These are phyloP conservation scores for Ophraella communa DNA, from an alignment of 2,888 invertebrate genomes.

Conservation along the genomic window DNA sequence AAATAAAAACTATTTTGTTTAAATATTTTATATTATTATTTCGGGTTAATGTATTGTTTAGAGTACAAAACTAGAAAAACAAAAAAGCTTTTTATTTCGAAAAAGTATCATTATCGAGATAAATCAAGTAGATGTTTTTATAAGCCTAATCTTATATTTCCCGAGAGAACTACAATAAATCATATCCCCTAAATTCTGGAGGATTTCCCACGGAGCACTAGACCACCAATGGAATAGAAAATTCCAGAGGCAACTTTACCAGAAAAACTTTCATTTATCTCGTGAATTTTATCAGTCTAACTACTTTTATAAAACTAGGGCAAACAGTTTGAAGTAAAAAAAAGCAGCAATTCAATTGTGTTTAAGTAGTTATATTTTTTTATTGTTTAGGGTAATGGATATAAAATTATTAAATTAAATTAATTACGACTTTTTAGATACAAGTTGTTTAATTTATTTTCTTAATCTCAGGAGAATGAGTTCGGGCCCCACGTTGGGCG, in stretches of 20 bases:
- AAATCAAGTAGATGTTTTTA: slow-evolving; percentile 24
- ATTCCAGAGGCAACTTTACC: background rate
- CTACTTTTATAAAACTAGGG: background rate
- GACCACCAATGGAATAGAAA: slow-evolving; percentile 4
- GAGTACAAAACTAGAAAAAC: background rate
- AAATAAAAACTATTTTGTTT: too few relatives aligned
- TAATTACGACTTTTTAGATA: too few relatives aligned
- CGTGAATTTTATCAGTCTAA: background rate
- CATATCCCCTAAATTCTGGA: slow-evolving; percentile 16
- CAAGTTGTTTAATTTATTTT: too few relatives aligned
- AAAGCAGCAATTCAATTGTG: background rate
- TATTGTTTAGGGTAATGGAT: too few relatives aligned
- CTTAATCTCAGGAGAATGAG: too few relatives aligned
- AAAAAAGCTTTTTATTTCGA: background rate
- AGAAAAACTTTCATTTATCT: slow-evolving; percentile 5
- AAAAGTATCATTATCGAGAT: slow-evolving; percentile 14
- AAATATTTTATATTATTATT: too few relatives aligned
- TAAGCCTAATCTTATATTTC: slow-evolving; percentile 14
- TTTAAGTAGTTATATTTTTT: background rate
- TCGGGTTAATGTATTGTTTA: too few relatives aligned
- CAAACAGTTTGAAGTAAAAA: background rate
- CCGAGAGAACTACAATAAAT: slow-evolving; percentile 16
- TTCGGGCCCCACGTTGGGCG: too few relatives aligned
- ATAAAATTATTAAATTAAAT: too few relatives aligned
- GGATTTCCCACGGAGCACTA: background rate